phyloP scores from a whole-genome alignment of 2,888 invertebrate genomes.

The Drosophila nr. perissopoda region DNA sequence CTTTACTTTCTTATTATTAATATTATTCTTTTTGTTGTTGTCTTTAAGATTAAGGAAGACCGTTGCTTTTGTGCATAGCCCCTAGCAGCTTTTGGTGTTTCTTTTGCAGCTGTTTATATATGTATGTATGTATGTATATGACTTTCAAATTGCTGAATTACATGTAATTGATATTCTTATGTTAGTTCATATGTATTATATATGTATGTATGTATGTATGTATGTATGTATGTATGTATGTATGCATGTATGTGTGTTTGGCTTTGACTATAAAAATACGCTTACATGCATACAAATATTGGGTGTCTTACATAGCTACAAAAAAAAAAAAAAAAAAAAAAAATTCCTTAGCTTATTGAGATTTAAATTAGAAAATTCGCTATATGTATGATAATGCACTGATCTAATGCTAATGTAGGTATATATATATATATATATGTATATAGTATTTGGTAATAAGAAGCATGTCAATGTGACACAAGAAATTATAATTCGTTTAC shows the following conservation, averaged over 20 bases:
- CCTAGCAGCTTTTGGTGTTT: conserved; percentile 46
- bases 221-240: conserved; percentile 26
- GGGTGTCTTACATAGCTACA: conserved; percentile 43
- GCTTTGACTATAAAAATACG: conserved; percentile 1
- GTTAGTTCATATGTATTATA: conserved; percentile 6
- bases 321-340: conserved; percentile 46
- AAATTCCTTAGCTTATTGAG: conserved; percentile 9
- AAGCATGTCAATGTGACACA: conserved; percentile 76
- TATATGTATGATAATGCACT: conserved; percentile 36
- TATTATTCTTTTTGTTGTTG: conserved; percentile 18
- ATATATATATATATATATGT: conserved; percentile 14
- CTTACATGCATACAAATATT: conserved; percentile 38
- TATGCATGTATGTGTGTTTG: background rate
- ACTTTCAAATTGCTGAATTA: conserved; percentile 20
- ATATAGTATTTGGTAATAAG: conserved; percentile 54
- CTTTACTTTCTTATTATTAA: conserved; percentile 13
- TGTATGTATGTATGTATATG: conserved; percentile 1
- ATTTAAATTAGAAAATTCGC: conserved; percentile 29
- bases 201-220: conserved; percentile 17
- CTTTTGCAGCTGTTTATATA: conserved; percentile 21
- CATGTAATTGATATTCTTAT: conserved; percentile 46
- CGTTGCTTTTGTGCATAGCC: conserved; percentile 67
- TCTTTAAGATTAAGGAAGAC: conserved; percentile 69
- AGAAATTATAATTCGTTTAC: conserved; percentile 74
- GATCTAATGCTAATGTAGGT: conserved; percentile 33